phyloP scores from a whole-genome alignment of 2,888 invertebrate genomes.

The Lampropteryx suffumata region DNA sequence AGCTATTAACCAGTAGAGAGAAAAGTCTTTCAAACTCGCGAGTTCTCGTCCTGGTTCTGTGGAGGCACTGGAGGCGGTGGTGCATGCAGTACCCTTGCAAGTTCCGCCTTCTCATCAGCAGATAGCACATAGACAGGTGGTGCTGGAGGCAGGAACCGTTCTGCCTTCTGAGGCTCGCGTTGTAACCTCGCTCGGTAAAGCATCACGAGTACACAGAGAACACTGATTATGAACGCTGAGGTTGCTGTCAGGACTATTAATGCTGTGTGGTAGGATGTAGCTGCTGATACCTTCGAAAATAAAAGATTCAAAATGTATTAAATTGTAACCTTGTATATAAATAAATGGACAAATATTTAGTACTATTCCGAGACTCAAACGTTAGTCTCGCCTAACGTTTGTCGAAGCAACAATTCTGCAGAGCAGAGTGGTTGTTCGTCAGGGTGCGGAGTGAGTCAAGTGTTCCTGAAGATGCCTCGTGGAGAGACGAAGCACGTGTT shows the following conservation, averaged over 20 bases:
- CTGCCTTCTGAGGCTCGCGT: conserved; percentile 77
- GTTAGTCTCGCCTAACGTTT: too few species aligned
- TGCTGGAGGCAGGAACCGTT: conserved; percentile 84
- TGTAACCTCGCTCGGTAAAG: conserved; percentile 85
- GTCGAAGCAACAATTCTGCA: too few species aligned
- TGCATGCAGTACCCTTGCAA: conserved; percentile 68
- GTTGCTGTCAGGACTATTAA: conserved; percentile 90
- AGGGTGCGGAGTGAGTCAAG: too few species aligned
- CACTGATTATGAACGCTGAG: conserved; percentile 90
- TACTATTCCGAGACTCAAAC: too few species aligned
- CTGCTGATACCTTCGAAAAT: conserved; percentile 75
- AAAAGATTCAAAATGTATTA: neutral
- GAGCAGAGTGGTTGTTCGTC: too few species aligned
- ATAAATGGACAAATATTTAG: too few species aligned
- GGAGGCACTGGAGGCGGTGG: conserved; percentile 62
- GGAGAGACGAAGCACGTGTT: too few species aligned
- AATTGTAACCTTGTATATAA: too few species aligned
- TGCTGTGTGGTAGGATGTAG: conserved; percentile 89
- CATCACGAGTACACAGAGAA: conserved; percentile 88
- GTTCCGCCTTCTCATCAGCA: conserved; percentile 84
- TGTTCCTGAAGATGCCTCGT: too few species aligned
- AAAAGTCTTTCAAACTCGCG: conserved; percentile 47
- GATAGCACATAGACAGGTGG: conserved; percentile 88
- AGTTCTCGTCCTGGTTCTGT: conserved; percentile 43
- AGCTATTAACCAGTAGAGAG: neutral